A percentile compares a stretch with the other conserved stretches of the same genome.
Conservation (phyloP, 2,113 vertebrate genomes). For the Cyphomyrus discorhynchus region DNA sequence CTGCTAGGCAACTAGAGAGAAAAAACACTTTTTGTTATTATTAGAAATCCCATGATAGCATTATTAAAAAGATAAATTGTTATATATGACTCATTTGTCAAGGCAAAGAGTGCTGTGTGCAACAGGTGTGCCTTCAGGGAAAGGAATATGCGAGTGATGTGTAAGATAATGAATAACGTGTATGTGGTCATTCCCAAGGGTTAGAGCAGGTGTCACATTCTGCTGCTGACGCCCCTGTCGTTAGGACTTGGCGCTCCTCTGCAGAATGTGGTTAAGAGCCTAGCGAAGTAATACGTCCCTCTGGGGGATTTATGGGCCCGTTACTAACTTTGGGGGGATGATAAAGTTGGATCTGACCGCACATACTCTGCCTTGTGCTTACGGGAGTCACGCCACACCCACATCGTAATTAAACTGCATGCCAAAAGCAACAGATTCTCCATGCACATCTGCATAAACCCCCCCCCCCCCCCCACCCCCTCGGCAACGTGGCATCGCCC, state of each 20-base stretch:
- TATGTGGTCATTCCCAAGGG: not conserved
- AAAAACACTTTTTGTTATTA: not conserved
- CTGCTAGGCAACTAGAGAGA: not conserved
- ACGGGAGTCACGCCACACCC: not conserved
- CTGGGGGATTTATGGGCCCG: conserved; percentile 15
- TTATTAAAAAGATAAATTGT: not conserved
- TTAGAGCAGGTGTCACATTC: not conserved
- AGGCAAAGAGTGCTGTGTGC: not conserved
- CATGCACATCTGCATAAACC: not conserved
- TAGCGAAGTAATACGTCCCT: conserved; percentile 14
- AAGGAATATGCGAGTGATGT: not conserved
- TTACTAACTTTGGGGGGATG: conserved; percentile 8
- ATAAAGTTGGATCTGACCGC: conserved; percentile 3
- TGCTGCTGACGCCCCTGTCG: not conserved
- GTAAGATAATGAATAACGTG: not conserved
- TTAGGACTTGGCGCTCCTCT: conserved; percentile 1
- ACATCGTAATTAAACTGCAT: not conserved
- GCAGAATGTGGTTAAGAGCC: conserved; percentile 9
- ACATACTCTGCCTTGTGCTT: not conserved
- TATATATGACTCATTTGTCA: not conserved
- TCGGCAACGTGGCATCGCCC: not conserved
- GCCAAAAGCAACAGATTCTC: not conserved
- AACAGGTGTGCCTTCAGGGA: not conserved
- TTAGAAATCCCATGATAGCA: not conserved
- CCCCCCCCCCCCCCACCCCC: not conserved